Base-by-base conservation (phyloP, 1,140 invertebrate genomes). In the Brachionus rotundiformis region DNA sequence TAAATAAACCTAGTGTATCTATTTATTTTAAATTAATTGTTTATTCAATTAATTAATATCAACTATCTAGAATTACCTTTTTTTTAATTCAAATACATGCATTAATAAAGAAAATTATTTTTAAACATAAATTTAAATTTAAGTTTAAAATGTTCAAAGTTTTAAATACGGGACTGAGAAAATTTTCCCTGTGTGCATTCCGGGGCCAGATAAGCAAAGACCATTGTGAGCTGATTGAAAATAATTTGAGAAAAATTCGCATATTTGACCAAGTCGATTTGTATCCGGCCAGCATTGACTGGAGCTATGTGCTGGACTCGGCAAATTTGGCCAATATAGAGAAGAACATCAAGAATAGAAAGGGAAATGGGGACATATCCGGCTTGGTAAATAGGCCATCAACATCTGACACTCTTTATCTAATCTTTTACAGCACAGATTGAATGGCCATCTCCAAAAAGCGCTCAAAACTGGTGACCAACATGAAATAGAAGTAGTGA, bases 221-320 rank as follows among this genome's bases (percentile, higher is more conserved):
- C 3, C 33, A 54, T 29, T n/a, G 54, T 16, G 27, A 79, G 8
- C 33, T 59, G 5, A 79, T 79, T 63, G 47, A 79, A 79, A 41
- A 79, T 23, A 16, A 29, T 11, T 13, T 79, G 8, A 63, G 31
- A 54, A 79, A 59, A 59, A 63, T 79, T 13, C 29, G 31, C n/a
- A 33, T 79, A 16, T 54, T 19, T 39, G 76, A 79, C 23, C 47
- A 79, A 54, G 23, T 79, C 5, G 76, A 63, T 79, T 19, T 79
- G n/a, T 36, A 11, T 23, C 76, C 76, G 8, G 76, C 76, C n/a
- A 29, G 33, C 0, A 27, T 79, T 10, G 76, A 79, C 27, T 79
- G 76, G 76, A 27, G 25, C 10, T 79, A 59, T 59, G 19, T 79
- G 19, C 31, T 79, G 16, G 27, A 79, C 19, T n/a, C 47, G 13